A percentile compares a stretch with the other conserved stretches of the same genome.
Conservation (phyloP, 2,113 vertebrate species). For the Actinemys pallida region DNA sequence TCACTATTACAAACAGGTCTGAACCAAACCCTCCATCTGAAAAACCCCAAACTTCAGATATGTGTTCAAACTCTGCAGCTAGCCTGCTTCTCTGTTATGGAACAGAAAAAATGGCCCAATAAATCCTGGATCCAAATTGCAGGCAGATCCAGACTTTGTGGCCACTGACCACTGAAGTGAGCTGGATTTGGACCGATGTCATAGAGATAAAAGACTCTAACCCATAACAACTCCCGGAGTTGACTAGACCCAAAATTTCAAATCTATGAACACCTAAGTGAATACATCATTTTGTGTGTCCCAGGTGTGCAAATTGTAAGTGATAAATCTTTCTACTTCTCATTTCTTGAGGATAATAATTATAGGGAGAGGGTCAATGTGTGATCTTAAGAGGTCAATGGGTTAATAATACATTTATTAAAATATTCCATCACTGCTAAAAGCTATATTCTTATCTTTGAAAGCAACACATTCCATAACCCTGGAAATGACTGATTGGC, state of each 20-base stretch:
- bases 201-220: background rate
- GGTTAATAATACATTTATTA: conserved; percentile 73
- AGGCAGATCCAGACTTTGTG: conserved; percentile 33
- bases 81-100: background rate
- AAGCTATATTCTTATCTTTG: conserved; percentile 69
- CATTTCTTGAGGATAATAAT: conserved; percentile 26
- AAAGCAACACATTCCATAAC: conserved; percentile 54
- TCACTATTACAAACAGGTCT: background rate
- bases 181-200: background rate
- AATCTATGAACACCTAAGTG: background rate
- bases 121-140: background rate
- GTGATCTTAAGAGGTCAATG: conserved; percentile 48
- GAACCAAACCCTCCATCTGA: background rate
- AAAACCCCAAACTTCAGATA: background rate
- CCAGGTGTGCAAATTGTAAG: background rate
- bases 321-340: conserved; percentile 40
- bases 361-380: conserved; percentile 12
- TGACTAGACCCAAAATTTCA: background rate
- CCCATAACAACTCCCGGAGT: background rate
- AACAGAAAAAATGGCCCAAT: background rate
- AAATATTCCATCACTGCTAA: conserved; percentile 67
- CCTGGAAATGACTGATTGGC: conserved; percentile 75
- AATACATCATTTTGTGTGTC: background rate
- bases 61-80: background rate
- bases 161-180: background rate